phyloP scores from a whole-genome alignment of 2,797 vertebrate species.

The Periophthalmus magnuspinnatus region DNA sequence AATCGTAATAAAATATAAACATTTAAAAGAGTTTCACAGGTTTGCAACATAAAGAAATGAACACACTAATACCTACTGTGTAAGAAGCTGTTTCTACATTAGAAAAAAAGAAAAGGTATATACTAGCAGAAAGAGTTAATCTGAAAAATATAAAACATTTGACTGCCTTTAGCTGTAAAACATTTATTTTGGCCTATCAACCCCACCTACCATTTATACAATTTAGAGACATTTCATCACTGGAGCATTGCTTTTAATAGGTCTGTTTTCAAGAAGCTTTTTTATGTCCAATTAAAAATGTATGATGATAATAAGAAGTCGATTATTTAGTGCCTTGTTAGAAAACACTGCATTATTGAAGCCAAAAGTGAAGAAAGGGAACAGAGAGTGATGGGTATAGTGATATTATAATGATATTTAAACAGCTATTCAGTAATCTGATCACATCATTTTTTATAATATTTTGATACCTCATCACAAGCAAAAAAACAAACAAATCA shows the following conservation, averaged over 20 bases:
- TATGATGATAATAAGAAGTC: not conserved
- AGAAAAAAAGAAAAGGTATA: not conserved
- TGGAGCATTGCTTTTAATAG: not conserved
- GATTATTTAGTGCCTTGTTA: constrained; percentile 26
- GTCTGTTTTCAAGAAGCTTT: not conserved
- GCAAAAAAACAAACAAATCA: not conserved
- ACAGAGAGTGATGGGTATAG: not conserved
- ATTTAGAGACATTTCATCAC: not conserved
- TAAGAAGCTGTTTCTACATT: too few species aligned
- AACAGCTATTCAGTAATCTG: not conserved
- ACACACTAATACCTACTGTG: too few species aligned
- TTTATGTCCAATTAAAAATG: constrained; percentile 7
- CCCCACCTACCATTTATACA: not conserved
- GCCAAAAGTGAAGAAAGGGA: constrained; percentile 18
- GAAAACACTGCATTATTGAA: constrained; percentile 12
- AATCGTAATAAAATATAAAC: too few species aligned
- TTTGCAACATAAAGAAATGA: too few species aligned
- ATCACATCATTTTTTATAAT: not conserved
- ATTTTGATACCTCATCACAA: not conserved
- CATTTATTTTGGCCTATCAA: not conserved
- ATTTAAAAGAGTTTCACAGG: too few species aligned
- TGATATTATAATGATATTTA: constrained; percentile 31
- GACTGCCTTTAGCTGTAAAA: not conserved
- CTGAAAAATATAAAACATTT: not conserved
- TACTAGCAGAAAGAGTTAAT: not conserved